Conservation (phyloP, 2,888 invertebrate genomes). For the Polia nebulosa region DNA sequence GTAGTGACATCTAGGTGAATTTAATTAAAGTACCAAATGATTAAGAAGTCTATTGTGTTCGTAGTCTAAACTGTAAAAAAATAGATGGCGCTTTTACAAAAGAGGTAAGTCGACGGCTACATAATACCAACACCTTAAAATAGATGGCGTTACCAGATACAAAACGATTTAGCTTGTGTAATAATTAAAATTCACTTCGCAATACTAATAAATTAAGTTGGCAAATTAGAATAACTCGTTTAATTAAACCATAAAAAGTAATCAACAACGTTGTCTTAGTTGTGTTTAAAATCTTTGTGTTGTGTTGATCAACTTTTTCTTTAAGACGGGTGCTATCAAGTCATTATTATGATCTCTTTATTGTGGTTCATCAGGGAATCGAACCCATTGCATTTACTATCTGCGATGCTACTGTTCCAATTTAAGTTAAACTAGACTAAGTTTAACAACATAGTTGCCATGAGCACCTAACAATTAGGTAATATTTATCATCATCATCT, state of each 20-base stretch:
- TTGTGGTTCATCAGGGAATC: neutral
- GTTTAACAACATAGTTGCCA: too few relatives aligned
- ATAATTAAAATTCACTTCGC: too few relatives aligned
- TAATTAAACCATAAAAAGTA: too few relatives aligned
- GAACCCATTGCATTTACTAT: neutral
- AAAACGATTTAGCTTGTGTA: neutral
- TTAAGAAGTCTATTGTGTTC: neutral
- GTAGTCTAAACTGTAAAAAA: neutral
- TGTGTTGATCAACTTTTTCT: neutral
- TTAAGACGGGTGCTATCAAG: neutral
- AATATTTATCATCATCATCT: too few relatives aligned
- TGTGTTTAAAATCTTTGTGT: too few relatives aligned
- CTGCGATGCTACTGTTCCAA: too few relatives aligned
- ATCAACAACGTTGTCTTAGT: too few relatives aligned
- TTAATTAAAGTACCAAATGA: neutral
- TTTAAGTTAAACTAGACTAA: too few relatives aligned
- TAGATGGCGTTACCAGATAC: conserved; percentile 47
- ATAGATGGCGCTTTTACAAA: conserved; percentile 48
- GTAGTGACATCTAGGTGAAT: conserved; percentile 49
- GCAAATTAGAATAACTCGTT: too few relatives aligned
- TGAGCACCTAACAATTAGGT: too few relatives aligned
- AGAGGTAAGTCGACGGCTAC: neutral
- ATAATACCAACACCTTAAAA: neutral
- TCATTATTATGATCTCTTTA: neutral
- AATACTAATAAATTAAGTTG: too few relatives aligned